Percentiles rank a stretch among this genome's conserved stretches.
Conservation (phyloP, 2,113 vertebrate species). For the Scomber japonicus region DNA sequence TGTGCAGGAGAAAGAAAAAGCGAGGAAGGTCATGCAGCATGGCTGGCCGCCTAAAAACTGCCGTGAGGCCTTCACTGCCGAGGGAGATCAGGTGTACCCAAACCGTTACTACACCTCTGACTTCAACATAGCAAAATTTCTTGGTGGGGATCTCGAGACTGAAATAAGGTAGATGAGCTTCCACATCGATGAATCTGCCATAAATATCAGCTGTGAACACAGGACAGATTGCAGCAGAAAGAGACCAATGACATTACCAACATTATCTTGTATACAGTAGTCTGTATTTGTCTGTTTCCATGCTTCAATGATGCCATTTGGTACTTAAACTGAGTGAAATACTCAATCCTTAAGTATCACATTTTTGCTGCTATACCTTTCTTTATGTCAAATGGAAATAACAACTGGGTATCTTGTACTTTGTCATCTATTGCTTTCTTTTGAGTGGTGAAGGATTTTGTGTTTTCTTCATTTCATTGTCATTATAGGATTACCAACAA, state of each 20-base stretch:
- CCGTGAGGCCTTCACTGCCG: conserved; percentile 61
- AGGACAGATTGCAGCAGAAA: no score
- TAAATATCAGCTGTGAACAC: not conserved
- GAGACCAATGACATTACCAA: no score
- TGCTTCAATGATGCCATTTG: not conserved
- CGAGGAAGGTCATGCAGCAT: conserved; percentile 62
- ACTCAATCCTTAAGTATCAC: not conserved
- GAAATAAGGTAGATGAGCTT: conserved; percentile 53
- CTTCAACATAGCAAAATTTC: conserved; percentile 58
- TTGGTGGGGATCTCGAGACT: conserved; percentile 49
- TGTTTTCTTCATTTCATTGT: no score
- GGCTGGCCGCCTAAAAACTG: conserved; percentile 60
- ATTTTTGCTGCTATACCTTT: not conserved
- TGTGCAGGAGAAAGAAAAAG: conserved; percentile 59
- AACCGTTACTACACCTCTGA: conserved; percentile 70
- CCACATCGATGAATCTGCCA: not conserved
- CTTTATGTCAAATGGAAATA: not conserved
- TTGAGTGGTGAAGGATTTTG: no score
- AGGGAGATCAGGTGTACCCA: conserved; percentile 67
- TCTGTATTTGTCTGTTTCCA: no score
- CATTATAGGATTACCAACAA: no score
- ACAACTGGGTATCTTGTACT: no score
- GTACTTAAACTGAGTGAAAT: not conserved
- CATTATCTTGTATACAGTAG: not conserved
- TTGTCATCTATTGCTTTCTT: no score